phyloP scores from a whole-genome alignment of 1,140 invertebrate genomes.

The Heliconius nattereri region DNA sequence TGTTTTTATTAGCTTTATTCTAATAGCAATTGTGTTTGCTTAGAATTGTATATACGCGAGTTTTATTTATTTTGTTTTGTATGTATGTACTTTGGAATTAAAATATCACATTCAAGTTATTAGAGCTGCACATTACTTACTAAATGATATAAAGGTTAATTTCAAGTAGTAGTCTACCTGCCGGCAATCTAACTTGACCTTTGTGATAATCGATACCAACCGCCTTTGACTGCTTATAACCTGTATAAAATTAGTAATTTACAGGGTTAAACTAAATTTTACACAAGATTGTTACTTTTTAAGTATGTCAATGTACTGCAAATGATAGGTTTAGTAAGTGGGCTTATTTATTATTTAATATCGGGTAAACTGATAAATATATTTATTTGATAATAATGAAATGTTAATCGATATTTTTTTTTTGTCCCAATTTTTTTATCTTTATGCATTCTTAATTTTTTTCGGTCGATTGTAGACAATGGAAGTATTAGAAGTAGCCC shows the following conservation, averaged over 20 bases:
- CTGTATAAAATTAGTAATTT: background rate
- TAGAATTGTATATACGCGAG: no score
- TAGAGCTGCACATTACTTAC: conserved; percentile 41
- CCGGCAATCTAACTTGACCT: conserved; percentile 34
- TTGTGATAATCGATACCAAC: conserved; percentile 36
- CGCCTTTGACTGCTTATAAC: background rate
- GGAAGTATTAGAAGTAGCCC: background rate
- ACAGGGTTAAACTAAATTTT: background rate
- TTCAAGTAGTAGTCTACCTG: conserved; percentile 23
- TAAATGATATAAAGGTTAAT: conserved; percentile 45
- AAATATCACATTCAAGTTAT: conserved; percentile 17
- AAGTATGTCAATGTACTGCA: background rate
- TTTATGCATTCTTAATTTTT: background rate
- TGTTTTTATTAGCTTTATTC: no score
- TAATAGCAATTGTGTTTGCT: no score
- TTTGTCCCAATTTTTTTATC: background rate
- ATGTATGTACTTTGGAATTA: no score
- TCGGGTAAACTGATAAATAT: background rate
- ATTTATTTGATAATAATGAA: background rate
- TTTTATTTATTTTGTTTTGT: no score
- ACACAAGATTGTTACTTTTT: background rate
- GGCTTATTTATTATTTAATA: background rate
- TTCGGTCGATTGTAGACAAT: background rate
- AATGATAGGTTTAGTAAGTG: background rate
- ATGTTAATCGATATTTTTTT: background rate